Conservation (phyloP, 2,113 vertebrate species). For the Crypturellus undulatus region DNA sequence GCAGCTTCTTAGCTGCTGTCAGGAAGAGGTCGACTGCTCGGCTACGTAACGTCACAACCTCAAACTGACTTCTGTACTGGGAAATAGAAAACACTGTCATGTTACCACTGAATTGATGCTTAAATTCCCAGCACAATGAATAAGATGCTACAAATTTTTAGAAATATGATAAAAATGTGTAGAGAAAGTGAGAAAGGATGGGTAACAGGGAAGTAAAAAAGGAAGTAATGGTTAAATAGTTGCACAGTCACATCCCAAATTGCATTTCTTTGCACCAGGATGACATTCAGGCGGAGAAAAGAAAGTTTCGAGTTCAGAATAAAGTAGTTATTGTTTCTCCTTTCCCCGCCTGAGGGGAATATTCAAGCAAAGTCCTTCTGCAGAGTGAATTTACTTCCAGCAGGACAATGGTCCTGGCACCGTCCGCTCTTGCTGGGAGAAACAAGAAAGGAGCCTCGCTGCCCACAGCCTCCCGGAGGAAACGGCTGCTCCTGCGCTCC, state of each 20-base stretch:
- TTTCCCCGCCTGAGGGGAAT: slow-evolving; percentile 17
- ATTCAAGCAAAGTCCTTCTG: slow-evolving; percentile 45
- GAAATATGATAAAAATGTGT: neutral
- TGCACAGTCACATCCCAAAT: neutral
- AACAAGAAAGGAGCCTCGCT: neutral
- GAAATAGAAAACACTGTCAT: neutral
- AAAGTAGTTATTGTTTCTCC: slow-evolving; percentile 43
- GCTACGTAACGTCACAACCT: fast-evolving
- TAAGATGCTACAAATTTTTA: neutral
- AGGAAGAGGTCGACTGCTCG: neutral
- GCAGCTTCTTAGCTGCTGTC: neutral
- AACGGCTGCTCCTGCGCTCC: slow-evolving; percentile 21
- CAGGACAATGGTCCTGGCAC: slow-evolving; percentile 60
- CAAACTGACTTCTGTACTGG: neutral
- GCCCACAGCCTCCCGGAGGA: slow-evolving; percentile 24
- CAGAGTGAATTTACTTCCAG: slow-evolving; percentile 61
- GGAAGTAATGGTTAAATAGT: neutral
- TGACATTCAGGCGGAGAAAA: slow-evolving; percentile 6
- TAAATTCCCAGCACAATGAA: neutral
- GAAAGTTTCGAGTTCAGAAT: slow-evolving; percentile 53
- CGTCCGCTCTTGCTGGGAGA: neutral
- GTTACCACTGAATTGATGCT: neutral
- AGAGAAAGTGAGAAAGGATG: slow-evolving; percentile 4
- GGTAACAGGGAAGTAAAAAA: neutral
- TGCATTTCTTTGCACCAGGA: slow-evolving; percentile 21